Evolutionary conservation across 2,797 vertebrate genomes (phyloP).

Genomic region (Numenius phaeopus): DNA sequence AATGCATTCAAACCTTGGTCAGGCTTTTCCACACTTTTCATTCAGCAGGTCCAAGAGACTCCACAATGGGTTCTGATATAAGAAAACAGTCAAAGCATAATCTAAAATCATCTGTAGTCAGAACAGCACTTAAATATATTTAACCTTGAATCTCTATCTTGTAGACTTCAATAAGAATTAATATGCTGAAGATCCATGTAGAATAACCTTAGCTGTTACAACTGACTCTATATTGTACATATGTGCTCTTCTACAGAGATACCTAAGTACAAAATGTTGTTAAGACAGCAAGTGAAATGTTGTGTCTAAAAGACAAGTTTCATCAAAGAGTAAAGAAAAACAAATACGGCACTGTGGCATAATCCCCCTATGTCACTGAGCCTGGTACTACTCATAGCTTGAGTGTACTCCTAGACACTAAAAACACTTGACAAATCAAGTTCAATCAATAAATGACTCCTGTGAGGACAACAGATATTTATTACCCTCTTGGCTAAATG

Average conservation of each 20-base stretch:
- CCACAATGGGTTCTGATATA: background rate
- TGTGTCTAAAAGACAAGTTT: background rate
- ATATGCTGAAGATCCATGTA: background rate
- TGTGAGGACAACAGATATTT: background rate
- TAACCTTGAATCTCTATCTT: background rate
- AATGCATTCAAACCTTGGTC: background rate
- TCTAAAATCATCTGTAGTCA: background rate
- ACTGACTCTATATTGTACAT: background rate
- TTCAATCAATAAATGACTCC: slow-evolving; percentile 10
- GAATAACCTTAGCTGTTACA: background rate
- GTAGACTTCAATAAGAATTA: background rate
- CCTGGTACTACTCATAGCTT: background rate
- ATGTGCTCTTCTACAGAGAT: background rate
- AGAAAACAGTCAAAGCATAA: background rate
- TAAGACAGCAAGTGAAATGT: background rate
- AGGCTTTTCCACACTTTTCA: background rate
- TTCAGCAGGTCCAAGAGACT: background rate
- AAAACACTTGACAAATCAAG: background rate
- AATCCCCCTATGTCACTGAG: background rate
- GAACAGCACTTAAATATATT: background rate
- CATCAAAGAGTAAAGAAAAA: background rate
- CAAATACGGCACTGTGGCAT: background rate
- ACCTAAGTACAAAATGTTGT: background rate
- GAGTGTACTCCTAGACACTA: background rate
- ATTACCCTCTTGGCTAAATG: slow-evolving; percentile 26